Conservation (phyloP, 2,888 invertebrate genomes). For the Sphaeridia pumilis region DNA sequence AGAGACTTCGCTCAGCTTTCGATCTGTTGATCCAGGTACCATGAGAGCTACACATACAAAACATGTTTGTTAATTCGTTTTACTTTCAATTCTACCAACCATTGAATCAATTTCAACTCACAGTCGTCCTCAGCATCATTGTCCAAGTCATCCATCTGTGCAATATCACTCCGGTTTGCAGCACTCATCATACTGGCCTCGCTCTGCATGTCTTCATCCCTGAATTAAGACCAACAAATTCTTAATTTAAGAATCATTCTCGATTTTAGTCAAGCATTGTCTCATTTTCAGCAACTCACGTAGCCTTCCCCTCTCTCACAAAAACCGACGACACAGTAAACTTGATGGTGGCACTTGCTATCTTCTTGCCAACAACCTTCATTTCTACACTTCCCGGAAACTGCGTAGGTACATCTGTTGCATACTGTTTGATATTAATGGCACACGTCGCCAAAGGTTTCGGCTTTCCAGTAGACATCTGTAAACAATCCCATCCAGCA, state of each 20-base stretch:
- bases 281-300: too few relatives aligned
- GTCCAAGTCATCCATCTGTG: slow-evolving; percentile 80
- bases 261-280: not conserved
- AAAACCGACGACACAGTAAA: slow-evolving; percentile 86
- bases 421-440: slow-evolving; percentile 84
- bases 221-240: too few relatives aligned
- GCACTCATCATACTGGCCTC: slow-evolving; percentile 90
- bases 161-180: slow-evolving; percentile 81
- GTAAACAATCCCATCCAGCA: too few relatives aligned
- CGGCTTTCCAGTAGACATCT: slow-evolving; percentile 68
- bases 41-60: slow-evolving; percentile 4
- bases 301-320: slow-evolving; percentile 87
- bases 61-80: too few relatives aligned
- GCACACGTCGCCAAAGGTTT: slow-evolving; percentile 71
- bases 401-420: slow-evolving; percentile 75
- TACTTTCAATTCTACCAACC: too few relatives aligned
- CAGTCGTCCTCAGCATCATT: slow-evolving; percentile 61
- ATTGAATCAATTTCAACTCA: slow-evolving; percentile 21
- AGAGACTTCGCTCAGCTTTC: slow-evolving; percentile 51
- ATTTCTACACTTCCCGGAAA: slow-evolving; percentile 62
- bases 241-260: not conserved
- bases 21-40: slow-evolving; percentile 43
- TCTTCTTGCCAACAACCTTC: slow-evolving; percentile 71
- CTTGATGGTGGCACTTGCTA: slow-evolving; percentile 66
- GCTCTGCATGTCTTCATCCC: slow-evolving; percentile 97